Base-by-base conservation (phyloP, 2,888 invertebrate genomes). In the Aporophyla lueneburgensis region DNA sequence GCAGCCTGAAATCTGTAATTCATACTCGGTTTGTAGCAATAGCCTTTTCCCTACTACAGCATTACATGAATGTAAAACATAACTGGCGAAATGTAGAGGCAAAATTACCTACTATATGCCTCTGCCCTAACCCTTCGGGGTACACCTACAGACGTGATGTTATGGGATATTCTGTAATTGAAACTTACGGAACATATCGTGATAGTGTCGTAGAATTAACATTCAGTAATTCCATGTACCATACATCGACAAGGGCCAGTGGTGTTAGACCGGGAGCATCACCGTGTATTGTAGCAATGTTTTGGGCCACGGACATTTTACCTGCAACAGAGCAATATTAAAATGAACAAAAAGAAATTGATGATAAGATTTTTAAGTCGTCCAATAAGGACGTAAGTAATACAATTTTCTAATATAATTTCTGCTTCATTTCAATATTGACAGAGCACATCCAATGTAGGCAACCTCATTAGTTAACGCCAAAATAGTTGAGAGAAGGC, bases 201-300 rank as follows among this genome's bases (percentile, higher is more conserved):
- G 88, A 81, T 54, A 95, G 71, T 27, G 94, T 80, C 2, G 95
- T 91, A 0, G 89, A 81, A 74, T 96, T 95, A 2, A 91, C 85
- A 68, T 95, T 94, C 27, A 96, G 84, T 43, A 96, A 88, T 80
- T 96, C 95, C 93, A 95, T 95, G 66, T 94, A 96, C 96, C 96
- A 96, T 0, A 96, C 91, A 76, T 96, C 96, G 0, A 96, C 95
- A 1, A 96, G 85, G 0, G 93, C 91, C 2, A 92, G 70, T 0
- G 93, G 91, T 0, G 92, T 93, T 51, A 96, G 80, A 0, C 95
- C 95, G 2, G 95, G 95, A 0, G 95, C 90, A 19, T 95, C 95
- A 0, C 96, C 96, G 58, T 92, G 92, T 46, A 96, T 90, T 2
- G 96, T 95, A 1, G 95, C 96, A 65, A 96, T 93, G 81, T 93